phyloP scores from a whole-genome alignment of 1,140 invertebrate genomes.

The Hestina assimilis region DNA sequence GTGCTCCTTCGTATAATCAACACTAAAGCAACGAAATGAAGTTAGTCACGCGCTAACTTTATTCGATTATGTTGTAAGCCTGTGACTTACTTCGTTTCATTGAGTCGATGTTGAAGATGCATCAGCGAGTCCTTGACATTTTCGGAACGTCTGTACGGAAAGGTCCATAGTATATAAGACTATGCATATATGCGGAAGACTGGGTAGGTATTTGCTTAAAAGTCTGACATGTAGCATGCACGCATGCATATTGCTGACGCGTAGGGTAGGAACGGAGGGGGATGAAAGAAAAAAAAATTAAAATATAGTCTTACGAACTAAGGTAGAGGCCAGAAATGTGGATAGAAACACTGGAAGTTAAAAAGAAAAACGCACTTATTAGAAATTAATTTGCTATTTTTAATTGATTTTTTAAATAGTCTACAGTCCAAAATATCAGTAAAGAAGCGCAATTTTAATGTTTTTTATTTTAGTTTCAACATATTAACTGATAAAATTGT shows the following conservation, averaged over 20 bases:
- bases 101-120: too few relatives aligned
- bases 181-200: too few relatives aligned
- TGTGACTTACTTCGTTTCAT: too few relatives aligned
- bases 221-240: not conserved
- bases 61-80: too few relatives aligned
- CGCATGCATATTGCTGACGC: not conserved
- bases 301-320: constrained; percentile 77
- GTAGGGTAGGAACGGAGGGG: constrained; percentile 12
- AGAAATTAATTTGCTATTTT: constrained; percentile 35
- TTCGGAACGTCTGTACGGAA: too few relatives aligned
- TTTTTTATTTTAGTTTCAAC: not conserved
- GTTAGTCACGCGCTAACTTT: too few relatives aligned
- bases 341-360: constrained; percentile 77
- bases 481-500: too few relatives aligned
- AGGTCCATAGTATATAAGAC: too few relatives aligned
- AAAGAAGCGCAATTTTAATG: not conserved
- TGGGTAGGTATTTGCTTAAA: too few relatives aligned
- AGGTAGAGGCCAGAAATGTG: constrained; percentile 76
- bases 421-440: not conserved
- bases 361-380: constrained; percentile 40
- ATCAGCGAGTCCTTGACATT: too few relatives aligned
- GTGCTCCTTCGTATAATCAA: too few relatives aligned
- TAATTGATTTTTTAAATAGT: constrained; percentile 2
- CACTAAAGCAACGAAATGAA: too few relatives aligned
- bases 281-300: constrained; percentile 50